Evolutionary conservation across 2,888 invertebrate genomes (phyloP).

Genomic region (Nycteola revayana): DNA sequence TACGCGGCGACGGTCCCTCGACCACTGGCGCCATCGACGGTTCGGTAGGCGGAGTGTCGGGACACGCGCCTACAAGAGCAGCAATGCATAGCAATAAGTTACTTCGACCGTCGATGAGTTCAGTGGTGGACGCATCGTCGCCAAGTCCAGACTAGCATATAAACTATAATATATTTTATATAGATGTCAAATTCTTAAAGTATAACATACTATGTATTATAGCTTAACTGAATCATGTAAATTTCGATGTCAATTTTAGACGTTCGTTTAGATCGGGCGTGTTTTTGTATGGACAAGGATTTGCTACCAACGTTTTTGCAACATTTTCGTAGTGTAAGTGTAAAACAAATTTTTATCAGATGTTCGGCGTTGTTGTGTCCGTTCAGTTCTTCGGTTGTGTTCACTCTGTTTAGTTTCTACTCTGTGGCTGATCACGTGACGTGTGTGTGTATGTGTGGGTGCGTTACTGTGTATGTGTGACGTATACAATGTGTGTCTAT

Average conservation of each 20-base stretch:
- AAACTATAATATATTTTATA: constrained; percentile 67
- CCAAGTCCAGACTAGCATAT: constrained; percentile 28
- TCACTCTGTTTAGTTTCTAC: constrained; percentile 30
- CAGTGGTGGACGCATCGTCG: constrained; percentile 6
- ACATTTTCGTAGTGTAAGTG: constrained; percentile 58
- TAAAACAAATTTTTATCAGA: constrained; percentile 54
- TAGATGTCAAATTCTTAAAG: constrained; percentile 73
- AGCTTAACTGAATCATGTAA: constrained; percentile 74
- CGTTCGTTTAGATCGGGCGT: constrained; percentile 55
- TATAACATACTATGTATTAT: constrained; percentile 65
- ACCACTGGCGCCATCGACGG: constrained; percentile 3
- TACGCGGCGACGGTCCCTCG: constrained; percentile 23
- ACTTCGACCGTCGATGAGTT: constrained; percentile 1
- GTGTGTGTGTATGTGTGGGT: constrained; percentile 22
- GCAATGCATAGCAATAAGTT: constrained; percentile 22
- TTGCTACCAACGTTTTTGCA: constrained; percentile 77
- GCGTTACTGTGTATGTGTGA: constrained; percentile 13
- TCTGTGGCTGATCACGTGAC: constrained; percentile 17
- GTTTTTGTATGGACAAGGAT: constrained; percentile 61
- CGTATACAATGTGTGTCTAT: too few species aligned
- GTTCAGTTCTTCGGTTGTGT: constrained; percentile 53
- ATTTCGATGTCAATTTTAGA: constrained; percentile 80
- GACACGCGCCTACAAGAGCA: neutral
- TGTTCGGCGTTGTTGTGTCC: constrained; percentile 52
- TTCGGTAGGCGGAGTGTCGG: neutral